Evolutionary conservation across 2,797 vertebrate genomes (phyloP), one percentile per base, ranked within the genome.

Genomic region (Enteromius unitaeniatus): DNA sequence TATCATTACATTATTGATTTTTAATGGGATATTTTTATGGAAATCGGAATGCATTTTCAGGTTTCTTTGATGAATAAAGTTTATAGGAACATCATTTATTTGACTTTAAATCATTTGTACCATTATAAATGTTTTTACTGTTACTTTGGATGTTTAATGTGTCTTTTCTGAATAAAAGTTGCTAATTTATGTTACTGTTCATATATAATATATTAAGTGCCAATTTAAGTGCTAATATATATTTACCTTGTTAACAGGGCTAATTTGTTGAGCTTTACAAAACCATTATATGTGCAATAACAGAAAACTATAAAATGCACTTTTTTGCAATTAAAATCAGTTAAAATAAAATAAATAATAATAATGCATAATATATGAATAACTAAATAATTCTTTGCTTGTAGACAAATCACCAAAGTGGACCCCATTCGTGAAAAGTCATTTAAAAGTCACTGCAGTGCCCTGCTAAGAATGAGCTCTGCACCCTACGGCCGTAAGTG

Each of bases 361-460:
- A 42, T 42, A 40, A 40, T 40, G 8, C 42, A 42, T 42, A 42
- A 45, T 13, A 45, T 45, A 13, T 13, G 10, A 45, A 45, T 13
- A 9, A 40, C 40, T 40, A 40, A 40, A 40, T 40, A 45, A 45
- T 11, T 45, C 42, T 45, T 45, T 11, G 47, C 1, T 17, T 19
- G 28, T 1, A 15, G 40, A 76, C 51, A 42, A 76, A 76, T 42
- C 55, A 28, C 8, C 8, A 64, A 64, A 47, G 40, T 78, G 17
- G 49, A 28, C 37, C 3, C 74, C 58, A 2, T 58, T 58, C 6
- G 17, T 60, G 3, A 14, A 77, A 77, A 62, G 23, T 77, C 84
- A 81, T 37, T 64, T 87, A 53, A 84, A 85, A 79, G 83, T 87
- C 84, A 87, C 21, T 65, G 62, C 51, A 37, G 23, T 65, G 49